These are phyloP conservation scores for Poecile montanus DNA, from an alignment of 2,797 vertebrate species.

Conservation along the genomic window DNA sequence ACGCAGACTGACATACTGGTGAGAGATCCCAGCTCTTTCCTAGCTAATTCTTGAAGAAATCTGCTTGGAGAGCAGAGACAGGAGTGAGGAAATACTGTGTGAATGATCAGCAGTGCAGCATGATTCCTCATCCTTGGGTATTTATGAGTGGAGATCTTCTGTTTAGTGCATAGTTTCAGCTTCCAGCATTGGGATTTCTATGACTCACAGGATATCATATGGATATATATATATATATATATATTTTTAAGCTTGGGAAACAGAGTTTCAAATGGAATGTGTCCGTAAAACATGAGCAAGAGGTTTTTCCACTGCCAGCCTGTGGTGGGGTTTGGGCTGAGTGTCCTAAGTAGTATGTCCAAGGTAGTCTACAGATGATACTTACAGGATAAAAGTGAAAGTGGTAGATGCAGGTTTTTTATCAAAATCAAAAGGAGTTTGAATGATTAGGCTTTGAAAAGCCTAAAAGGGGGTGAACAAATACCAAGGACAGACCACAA, in stretches of 20 bases:
- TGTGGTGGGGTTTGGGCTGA: neutral
- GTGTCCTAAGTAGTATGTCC: neutral
- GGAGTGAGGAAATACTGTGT: neutral
- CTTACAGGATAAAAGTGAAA: neutral
- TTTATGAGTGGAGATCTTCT: neutral
- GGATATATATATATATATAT: neutral
- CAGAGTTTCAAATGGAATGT: neutral
- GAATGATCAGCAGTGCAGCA: neutral
- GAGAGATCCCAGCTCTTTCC: neutral
- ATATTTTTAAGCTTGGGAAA: neutral
- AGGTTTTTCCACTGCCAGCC: neutral
- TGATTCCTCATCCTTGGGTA: neutral
- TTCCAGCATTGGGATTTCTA: neutral
- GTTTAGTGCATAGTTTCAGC: neutral
- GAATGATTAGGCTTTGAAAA: neutral
- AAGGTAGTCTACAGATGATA: neutral
- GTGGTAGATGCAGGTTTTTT: neutral
- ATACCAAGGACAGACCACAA: neutral
- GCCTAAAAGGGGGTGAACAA: neutral
- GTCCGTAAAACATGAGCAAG: neutral
- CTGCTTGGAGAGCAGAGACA: neutral
- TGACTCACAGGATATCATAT: neutral
- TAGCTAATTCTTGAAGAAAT: neutral
- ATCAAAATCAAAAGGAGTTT: neutral
- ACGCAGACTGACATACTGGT: too few relatives aligned